phyloP scores from a whole-genome alignment of 2,888 invertebrate species.

The Pseudococcus viburni region DNA sequence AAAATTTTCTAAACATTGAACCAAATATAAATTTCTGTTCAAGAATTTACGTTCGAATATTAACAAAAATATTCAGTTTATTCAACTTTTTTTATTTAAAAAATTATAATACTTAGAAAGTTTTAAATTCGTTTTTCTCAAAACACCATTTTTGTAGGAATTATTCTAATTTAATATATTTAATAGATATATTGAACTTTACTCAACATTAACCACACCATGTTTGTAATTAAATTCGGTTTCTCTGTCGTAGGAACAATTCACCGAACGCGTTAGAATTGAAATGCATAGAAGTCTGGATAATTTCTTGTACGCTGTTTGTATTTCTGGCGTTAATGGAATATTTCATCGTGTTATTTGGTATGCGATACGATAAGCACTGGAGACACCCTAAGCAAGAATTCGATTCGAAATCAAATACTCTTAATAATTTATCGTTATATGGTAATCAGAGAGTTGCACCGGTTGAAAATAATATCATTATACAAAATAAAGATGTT shows the following conservation, averaged over 20 bases:
- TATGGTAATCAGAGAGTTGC: slow-evolving; percentile 61
- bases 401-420: slow-evolving; percentile 68
- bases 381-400: slow-evolving; percentile 73
- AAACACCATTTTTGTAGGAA: no score
- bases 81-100: no score
- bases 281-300: slow-evolving; percentile 79
- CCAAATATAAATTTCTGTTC: no score
- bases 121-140: no score
- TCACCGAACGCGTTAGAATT: slow-evolving; percentile 78
- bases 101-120: no score
- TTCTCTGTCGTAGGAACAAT: slow-evolving; percentile 74
- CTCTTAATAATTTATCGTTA: slow-evolving; percentile 8
- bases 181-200: no score
- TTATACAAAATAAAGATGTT: slow-evolving; percentile 59
- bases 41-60: no score
- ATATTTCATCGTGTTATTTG: slow-evolving; percentile 78
- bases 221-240: neutral
- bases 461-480: slow-evolving; percentile 52
- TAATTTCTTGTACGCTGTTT: slow-evolving; percentile 78
- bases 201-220: no score
- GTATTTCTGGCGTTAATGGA: slow-evolving; percentile 78
- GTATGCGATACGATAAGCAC: slow-evolving; percentile 78
- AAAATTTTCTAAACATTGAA: no score
- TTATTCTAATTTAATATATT: no score
- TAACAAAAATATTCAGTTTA: no score